A percentile compares a stretch with the other conserved stretches of the same genome.
These are phyloP conservation scores for Thalassarche chlororhynchos DNA, from an alignment of 2,113 vertebrate species.

Conservation along the genomic window DNA sequence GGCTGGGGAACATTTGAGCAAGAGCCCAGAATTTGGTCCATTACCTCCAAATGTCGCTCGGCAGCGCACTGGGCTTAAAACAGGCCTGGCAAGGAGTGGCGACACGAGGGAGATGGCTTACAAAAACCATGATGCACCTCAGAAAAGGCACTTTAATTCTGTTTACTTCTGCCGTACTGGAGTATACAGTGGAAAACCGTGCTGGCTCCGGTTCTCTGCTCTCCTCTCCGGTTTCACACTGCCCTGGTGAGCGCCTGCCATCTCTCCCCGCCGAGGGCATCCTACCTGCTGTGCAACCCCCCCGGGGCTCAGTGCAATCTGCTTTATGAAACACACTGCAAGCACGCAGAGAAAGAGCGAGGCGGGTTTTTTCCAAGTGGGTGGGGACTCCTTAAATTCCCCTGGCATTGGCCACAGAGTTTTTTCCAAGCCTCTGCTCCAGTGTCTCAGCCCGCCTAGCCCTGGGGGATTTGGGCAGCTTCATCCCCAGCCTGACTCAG, in stretches of 20 bases:
- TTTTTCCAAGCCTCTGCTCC: conserved; percentile 16
- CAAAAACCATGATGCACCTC: not conserved
- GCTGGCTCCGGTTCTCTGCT: not conserved
- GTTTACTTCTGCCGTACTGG: not conserved
- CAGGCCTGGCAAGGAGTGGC: not conserved
- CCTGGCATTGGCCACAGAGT: conserved; percentile 6
- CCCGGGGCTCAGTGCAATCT: not conserved
- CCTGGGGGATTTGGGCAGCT: not conserved
- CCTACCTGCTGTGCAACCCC: not conserved
- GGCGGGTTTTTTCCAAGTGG: not conserved
- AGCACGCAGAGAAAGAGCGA: not conserved
- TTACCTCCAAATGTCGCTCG: not conserved
- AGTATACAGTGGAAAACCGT: not conserved
- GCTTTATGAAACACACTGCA: not conserved
- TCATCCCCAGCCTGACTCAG: conserved; percentile 6
- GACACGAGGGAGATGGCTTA: not conserved
- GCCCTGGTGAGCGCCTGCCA: not conserved
- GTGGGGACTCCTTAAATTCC: conserved; percentile 30
- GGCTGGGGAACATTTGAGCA: conserved; percentile 41
- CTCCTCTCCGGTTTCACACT: not conserved
- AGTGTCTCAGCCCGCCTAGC: conserved; percentile 29
- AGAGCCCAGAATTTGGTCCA: conserved; percentile 1
- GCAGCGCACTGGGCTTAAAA: not conserved
- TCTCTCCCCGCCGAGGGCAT: not conserved
- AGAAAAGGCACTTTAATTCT: conserved; percentile 44